Evolutionary conservation across 2,888 invertebrate genomes (phyloP).

Genomic region (Chironomus tentans): DNA sequence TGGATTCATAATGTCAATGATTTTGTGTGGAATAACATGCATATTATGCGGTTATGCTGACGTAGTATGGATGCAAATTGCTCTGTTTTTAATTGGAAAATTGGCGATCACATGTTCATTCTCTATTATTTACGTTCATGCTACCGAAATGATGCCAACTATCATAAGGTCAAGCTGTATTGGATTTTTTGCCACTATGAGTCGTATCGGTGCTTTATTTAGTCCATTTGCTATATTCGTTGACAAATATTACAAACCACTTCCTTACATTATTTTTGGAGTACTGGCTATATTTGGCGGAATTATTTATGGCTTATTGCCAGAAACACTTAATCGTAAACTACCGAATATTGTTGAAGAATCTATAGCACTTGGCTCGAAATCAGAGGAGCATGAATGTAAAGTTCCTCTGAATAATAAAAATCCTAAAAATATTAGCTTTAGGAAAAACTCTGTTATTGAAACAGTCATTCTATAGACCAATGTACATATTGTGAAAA

Average conservation of each 20-base stretch:
- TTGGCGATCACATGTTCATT: slow-evolving; percentile 51
- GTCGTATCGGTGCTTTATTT: slow-evolving; percentile 51
- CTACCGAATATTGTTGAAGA: slow-evolving; percentile 50
- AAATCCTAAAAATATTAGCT: no score
- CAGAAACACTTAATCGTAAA: slow-evolving; percentile 50
- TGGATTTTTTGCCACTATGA: slow-evolving; percentile 53
- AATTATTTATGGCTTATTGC: slow-evolving; percentile 46
- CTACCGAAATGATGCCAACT: slow-evolving; percentile 57
- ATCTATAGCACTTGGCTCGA: slow-evolving; percentile 44
- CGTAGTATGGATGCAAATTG: slow-evolving; percentile 32
- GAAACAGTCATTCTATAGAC: no score
- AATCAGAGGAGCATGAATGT: neutral
- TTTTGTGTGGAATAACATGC: slow-evolving; percentile 40
- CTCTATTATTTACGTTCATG: slow-evolving; percentile 51
- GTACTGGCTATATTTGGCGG: neutral
- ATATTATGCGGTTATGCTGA: slow-evolving; percentile 40
- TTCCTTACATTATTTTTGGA: slow-evolving; percentile 8
- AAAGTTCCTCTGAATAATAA: neutral
- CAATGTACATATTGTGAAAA: no score
- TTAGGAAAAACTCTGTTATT: no score
- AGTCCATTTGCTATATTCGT: slow-evolving; percentile 56
- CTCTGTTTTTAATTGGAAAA: slow-evolving; percentile 50
- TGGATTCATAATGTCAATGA: slow-evolving; percentile 36
- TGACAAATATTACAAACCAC: slow-evolving; percentile 36
- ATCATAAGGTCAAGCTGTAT: slow-evolving; percentile 49